A percentile compares a stretch with the other conserved stretches of the same genome.
Conservation (phyloP, 2,888 invertebrate genomes). For the Chymomyza amoena region DNA sequence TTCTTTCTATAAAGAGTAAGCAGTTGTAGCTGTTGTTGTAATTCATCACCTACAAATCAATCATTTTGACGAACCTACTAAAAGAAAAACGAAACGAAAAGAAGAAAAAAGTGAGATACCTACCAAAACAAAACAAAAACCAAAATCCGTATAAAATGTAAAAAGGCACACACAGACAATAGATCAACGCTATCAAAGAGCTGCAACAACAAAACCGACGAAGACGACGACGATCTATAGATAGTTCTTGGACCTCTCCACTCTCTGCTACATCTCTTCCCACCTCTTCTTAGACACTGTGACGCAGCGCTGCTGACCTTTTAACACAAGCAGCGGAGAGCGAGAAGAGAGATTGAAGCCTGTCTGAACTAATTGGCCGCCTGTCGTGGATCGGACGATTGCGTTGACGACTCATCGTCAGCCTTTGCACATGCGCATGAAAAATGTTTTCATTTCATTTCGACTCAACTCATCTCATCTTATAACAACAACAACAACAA, state of each 20-base stretch:
- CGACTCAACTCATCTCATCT: not conserved
- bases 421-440: constrained; percentile 60
- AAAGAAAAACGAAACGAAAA: constrained; percentile 34
- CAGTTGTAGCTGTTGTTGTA: constrained; percentile 67
- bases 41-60: constrained; percentile 78
- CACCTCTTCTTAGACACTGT: constrained; percentile 6
- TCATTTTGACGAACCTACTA: constrained; percentile 76
- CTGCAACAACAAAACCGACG: constrained; percentile 28
- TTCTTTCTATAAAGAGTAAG: constrained; percentile 29
- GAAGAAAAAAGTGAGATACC: constrained; percentile 8
- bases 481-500: no score
- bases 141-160: constrained; percentile 62
- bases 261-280: constrained; percentile 6
- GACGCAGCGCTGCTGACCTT: constrained; percentile 52
- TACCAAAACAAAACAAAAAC: constrained; percentile 3
- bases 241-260: constrained; percentile 8
- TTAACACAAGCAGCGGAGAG: constrained; percentile 49
- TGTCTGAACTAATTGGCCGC: constrained; percentile 68
- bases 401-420: constrained; percentile 27
- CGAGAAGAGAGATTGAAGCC: constrained; percentile 56
- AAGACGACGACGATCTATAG: constrained; percentile 6
- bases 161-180: constrained; percentile 54
- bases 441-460: constrained; percentile 64
- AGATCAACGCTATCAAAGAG: constrained; percentile 67
- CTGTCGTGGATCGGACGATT: constrained; percentile 3